These are phyloP conservation scores for Caenorhabditis plicata DNA, from an alignment of 2,888 invertebrate species.

Conservation along the genomic window DNA sequence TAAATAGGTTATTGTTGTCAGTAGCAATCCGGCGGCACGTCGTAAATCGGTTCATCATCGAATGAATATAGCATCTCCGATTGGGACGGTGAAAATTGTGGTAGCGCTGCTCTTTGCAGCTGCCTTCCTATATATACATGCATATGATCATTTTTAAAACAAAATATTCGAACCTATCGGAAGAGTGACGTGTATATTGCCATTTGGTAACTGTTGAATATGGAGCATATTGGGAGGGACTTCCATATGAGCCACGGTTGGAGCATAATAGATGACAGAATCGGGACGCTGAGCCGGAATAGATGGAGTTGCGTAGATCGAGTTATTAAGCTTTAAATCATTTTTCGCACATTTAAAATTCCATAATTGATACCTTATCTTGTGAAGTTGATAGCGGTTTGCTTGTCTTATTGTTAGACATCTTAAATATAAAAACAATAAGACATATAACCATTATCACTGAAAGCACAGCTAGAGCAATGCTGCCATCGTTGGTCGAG, in stretches of 20 bases:
- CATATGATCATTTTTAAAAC: not conserved
- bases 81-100: constrained; percentile 49
- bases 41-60: constrained; percentile 61
- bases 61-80: constrained; percentile 56
- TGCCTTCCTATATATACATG: constrained; percentile 25
- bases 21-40: constrained; percentile 55
- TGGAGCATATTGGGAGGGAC: constrained; percentile 54
- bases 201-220: constrained; percentile 55
- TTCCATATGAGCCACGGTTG: constrained; percentile 46
- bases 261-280: constrained; percentile 49
- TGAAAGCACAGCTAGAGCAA: constrained; percentile 39
- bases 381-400: constrained; percentile 3
- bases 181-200: constrained; percentile 57
- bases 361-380: not conserved
- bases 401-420: constrained; percentile 25
- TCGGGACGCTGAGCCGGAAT: constrained; percentile 35
- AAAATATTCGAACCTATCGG: constrained; percentile 34
- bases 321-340: constrained; percentile 28
- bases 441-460: constrained; percentile 42
- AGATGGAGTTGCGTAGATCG: constrained; percentile 49
- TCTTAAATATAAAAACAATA: constrained; percentile 37
- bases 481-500: constrained; percentile 25
- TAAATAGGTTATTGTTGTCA: too few species aligned
- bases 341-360: too few species aligned
- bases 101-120: constrained; percentile 36